phyloP scores from a whole-genome alignment of 2,113 vertebrate species.

The Dromaius novaehollandiae region DNA sequence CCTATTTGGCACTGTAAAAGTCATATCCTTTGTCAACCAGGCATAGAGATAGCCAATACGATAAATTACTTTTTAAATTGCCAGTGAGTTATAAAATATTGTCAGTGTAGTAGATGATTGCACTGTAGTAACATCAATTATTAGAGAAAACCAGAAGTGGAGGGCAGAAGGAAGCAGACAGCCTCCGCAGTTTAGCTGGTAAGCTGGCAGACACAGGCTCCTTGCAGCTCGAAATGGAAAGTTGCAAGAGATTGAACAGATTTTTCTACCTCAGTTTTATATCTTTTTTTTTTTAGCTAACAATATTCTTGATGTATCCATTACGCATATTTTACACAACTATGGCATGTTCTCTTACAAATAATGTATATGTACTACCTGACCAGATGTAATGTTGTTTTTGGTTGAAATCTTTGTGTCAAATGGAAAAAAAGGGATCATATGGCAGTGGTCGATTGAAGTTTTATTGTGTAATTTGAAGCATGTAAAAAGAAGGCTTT shows the following conservation, averaged over 20 bases:
- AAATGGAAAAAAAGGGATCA: not conserved
- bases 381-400: not conserved
- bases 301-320: not conserved
- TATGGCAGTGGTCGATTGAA: not conserved
- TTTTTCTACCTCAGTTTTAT: not conserved
- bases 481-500: not conserved
- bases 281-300: not conserved
- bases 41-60: not conserved
- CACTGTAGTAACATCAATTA: not conserved
- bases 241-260: not conserved
- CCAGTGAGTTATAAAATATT: not conserved
- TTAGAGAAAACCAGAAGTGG: not conserved
- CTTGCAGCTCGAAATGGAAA: not conserved
- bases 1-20: not conserved
- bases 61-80: not conserved
- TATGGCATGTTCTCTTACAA: not conserved
- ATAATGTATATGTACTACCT: not conserved
- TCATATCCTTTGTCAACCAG: not conserved
- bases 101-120: not conserved
- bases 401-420: not conserved
- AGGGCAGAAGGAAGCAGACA: not conserved
- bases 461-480: constrained; percentile 31
- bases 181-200: not conserved
- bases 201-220: not conserved
- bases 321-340: not conserved